phyloP scores from a whole-genome alignment of 1,140 invertebrate genomes.

The Bombus confusus region DNA sequence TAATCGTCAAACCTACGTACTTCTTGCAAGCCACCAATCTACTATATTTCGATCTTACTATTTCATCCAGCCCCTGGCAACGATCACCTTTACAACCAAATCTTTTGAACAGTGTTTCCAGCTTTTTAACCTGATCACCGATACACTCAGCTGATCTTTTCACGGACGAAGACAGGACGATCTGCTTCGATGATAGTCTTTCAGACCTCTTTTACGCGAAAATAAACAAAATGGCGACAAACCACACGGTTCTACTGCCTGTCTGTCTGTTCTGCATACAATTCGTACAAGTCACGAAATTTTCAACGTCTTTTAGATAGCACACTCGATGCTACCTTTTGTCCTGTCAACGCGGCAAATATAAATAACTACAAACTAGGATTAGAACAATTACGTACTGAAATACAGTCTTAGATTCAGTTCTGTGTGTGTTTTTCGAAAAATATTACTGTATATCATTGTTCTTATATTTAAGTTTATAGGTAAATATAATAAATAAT shows the following conservation, averaged over 20 bases:
- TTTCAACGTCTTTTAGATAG: constrained; percentile 32
- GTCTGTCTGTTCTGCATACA: constrained; percentile 33
- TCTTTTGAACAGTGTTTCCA: constrained; percentile 9
- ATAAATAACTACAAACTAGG: background rate
- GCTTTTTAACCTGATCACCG: constrained; percentile 27
- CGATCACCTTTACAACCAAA: background rate
- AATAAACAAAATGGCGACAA: constrained; percentile 80
- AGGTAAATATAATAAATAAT: background rate
- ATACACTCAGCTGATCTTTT: constrained; percentile 40
- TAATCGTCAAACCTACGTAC: constrained; percentile 43
- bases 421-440: background rate
- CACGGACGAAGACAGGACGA: constrained; percentile 29
- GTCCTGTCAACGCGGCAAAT: constrained; percentile 3
- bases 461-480: background rate
- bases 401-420: background rate
- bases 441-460: background rate
- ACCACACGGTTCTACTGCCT: constrained; percentile 59
- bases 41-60: constrained; percentile 21
- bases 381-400: background rate
- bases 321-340: constrained; percentile 1
- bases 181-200: constrained; percentile 49
- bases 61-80: constrained; percentile 5
- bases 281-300: constrained; percentile 5
- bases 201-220: constrained; percentile 69
- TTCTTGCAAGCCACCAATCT: constrained; percentile 22